Conservation (phyloP, 2,113 vertebrate species). For the Rattus rattus region DNA sequence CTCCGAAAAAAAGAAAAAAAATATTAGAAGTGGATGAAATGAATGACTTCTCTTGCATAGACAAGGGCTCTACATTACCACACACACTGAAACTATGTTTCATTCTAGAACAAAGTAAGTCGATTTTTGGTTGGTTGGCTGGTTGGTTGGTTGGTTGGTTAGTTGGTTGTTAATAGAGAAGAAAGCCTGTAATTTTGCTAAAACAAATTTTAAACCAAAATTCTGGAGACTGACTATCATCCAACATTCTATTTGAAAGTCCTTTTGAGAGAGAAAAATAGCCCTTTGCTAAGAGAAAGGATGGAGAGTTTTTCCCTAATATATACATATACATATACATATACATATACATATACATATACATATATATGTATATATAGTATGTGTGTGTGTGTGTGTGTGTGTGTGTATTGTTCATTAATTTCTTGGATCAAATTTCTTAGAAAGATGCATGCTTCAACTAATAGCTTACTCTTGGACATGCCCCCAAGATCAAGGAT, state of each 20-base stretch:
- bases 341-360: too few relatives aligned
- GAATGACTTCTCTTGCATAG: background rate
- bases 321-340: background rate
- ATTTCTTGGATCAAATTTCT: constrained; percentile 59
- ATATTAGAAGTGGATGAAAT: background rate
- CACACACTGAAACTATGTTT: background rate
- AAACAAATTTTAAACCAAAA: background rate
- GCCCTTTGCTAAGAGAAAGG: background rate
- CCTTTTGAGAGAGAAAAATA: background rate
- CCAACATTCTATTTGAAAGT: background rate
- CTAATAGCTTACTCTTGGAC: constrained; percentile 26
- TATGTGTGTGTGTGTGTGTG: too few relatives aligned
- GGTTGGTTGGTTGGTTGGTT: background rate
- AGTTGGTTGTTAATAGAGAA: background rate
- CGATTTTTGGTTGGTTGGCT: background rate
- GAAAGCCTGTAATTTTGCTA: background rate
- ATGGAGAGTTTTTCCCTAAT: background rate
- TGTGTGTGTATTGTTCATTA: constrained; percentile 27
- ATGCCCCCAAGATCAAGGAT: constrained; percentile 13
- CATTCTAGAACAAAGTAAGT: background rate
- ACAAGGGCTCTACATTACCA: background rate
- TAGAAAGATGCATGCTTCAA: constrained; percentile 39
- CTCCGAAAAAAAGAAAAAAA: too few relatives aligned
- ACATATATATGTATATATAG: too few relatives aligned
- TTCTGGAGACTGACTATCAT: background rate